A percentile compares a stretch with the other conserved stretches of the same genome.
Evolutionary conservation across 2,797 vertebrate species (phyloP).

Genomic region (Gallinago nigripennis): DNA sequence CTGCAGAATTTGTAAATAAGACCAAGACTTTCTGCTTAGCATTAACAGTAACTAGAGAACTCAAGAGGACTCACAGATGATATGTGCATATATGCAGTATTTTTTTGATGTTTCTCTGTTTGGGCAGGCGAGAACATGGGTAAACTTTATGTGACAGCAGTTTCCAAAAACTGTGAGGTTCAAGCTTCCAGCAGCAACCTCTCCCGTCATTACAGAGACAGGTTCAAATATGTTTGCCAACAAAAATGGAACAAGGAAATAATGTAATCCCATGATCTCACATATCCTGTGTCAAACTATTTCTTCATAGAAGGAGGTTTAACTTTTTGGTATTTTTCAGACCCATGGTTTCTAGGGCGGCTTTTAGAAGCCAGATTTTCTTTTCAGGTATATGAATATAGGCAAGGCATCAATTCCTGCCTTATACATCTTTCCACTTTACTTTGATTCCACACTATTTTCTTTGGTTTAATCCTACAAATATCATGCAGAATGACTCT

Average conservation of each 20-base stretch:
- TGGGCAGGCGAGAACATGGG: neutral
- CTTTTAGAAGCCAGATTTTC: neutral
- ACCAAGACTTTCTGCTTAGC: slow-evolving; percentile 13
- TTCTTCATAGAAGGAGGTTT: neutral
- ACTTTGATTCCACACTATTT: neutral
- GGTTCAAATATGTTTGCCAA: slow-evolving; percentile 30
- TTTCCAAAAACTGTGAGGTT: neutral
- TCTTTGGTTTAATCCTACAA: neutral
- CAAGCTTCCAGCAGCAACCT: neutral
- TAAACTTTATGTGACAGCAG: neutral
- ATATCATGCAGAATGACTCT: neutral
- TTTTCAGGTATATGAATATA: neutral
- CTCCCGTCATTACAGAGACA: neutral
- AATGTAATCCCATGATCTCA: slow-evolving; percentile 36
- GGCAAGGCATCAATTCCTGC: neutral
- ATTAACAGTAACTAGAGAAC: slow-evolving; percentile 2
- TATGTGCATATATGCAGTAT: neutral
- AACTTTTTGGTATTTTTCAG: neutral
- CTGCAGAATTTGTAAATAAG: slow-evolving; percentile 22
- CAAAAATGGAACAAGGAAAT: slow-evolving; percentile 52
- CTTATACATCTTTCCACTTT: neutral
- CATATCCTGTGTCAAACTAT: neutral
- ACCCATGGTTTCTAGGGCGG: neutral
- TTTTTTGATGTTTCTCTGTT: slow-evolving; percentile 8
- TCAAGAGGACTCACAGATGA: neutral